Conservation (phyloP, 53 echinoderm and acorn worm species). For the Actinopyga echinites region DNA sequence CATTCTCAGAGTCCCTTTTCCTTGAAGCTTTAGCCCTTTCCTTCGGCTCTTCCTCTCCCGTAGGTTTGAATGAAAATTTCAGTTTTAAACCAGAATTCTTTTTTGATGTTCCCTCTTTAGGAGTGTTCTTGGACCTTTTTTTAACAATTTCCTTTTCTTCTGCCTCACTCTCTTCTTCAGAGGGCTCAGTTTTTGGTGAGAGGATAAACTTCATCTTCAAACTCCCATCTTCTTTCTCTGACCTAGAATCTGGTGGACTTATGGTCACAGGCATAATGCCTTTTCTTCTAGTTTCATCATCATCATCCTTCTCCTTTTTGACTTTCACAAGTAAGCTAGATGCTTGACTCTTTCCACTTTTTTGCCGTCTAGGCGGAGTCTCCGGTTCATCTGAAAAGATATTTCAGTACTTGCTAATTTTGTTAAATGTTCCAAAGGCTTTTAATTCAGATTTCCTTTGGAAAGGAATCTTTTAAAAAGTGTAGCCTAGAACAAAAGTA, state of each 20-base stretch:
- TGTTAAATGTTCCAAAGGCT: too few species aligned
- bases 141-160: conserved; percentile 46
- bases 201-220: conserved; percentile 61
- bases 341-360: background rate
- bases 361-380: conserved; percentile 3
- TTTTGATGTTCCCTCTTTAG: background rate
- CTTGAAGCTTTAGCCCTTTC: background rate
- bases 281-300: conserved; percentile 31
- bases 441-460: too few species aligned
- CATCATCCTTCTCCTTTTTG: conserved; percentile 52
- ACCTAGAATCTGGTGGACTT: conserved; percentile 10
- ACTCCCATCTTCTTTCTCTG: conserved; percentile 44
- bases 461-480: too few species aligned
- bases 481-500: too few species aligned
- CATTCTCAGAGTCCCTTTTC: background rate
- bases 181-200: conserved; percentile 56
- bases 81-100: conserved; percentile 9
- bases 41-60: background rate
- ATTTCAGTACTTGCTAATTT: too few species aligned
- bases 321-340: conserved; percentile 41
- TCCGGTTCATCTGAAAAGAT: background rate
- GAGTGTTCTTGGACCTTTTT: background rate
- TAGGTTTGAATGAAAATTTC: conserved; percentile 13
- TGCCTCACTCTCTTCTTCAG: conserved; percentile 45
- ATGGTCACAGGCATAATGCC: conserved; percentile 15